phyloP scores from a whole-genome alignment of 2,888 invertebrate species.

The Crematogaster levior region DNA sequence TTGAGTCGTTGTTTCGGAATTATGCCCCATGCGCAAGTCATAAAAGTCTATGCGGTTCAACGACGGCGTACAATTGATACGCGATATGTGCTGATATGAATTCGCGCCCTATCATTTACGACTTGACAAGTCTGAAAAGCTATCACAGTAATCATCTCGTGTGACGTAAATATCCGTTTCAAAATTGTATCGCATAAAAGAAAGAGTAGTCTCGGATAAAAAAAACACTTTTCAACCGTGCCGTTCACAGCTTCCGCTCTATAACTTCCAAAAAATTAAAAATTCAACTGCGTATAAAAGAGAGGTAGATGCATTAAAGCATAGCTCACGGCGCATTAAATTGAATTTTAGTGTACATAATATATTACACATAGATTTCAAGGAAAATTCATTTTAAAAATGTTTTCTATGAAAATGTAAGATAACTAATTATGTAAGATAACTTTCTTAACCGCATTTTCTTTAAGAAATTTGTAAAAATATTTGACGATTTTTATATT shows the following conservation, averaged over 20 bases:
- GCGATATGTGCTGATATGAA: neutral
- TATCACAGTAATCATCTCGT: slow-evolving; percentile 26
- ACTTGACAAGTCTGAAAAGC: slow-evolving; percentile 39
- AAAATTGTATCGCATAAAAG: slow-evolving; percentile 37
- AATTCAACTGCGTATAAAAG: slow-evolving; percentile 29
- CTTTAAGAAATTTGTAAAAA: neutral
- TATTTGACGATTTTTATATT: neutral
- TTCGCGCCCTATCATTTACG: slow-evolving; percentile 33
- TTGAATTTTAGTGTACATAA: slow-evolving; percentile 22
- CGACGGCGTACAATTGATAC: slow-evolving; percentile 30
- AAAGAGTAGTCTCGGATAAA: neutral
- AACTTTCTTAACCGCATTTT: neutral
- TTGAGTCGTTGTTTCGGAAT: slow-evolving; percentile 43
- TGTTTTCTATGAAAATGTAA: neutral
- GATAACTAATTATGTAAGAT: neutral
- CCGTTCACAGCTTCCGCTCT: slow-evolving; percentile 15
- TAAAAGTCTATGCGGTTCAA: slow-evolving; percentile 37
- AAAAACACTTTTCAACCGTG: neutral
- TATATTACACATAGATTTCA: neutral
- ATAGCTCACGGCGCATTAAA: slow-evolving; percentile 4
- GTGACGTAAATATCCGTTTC: slow-evolving; percentile 34
- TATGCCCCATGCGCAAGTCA: slow-evolving; percentile 33
- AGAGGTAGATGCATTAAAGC: neutral
- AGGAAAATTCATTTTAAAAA: slow-evolving; percentile 2
- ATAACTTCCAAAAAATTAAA: slow-evolving; percentile 41